These are phyloP conservation scores for Perognathus longimembris DNA, from an alignment of 2,113 vertebrate species.

Conservation along the genomic window DNA sequence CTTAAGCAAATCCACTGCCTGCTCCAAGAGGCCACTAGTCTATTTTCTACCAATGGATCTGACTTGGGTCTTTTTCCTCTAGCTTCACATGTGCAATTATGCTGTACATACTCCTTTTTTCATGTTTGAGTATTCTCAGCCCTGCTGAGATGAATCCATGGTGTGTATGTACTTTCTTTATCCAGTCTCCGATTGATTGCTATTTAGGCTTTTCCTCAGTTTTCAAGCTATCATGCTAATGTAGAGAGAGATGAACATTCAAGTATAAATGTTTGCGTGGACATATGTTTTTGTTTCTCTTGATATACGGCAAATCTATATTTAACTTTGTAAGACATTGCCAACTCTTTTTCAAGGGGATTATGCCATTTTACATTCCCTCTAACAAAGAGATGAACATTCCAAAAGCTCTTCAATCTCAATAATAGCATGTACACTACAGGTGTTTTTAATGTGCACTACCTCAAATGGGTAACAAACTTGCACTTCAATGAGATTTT, in stretches of 20 bases:
- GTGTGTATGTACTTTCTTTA: not conserved
- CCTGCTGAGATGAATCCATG: not conserved
- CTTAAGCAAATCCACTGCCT: not conserved
- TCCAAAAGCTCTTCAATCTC: not conserved
- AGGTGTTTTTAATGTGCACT: not conserved
- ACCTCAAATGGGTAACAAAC: not conserved
- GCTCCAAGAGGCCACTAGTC: not conserved
- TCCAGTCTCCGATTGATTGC: not conserved
- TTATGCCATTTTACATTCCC: not conserved
- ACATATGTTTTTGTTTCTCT: constrained; percentile 54
- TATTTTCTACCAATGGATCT: not conserved
- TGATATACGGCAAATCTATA: constrained; percentile 18
- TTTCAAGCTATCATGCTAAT: constrained; percentile 21
- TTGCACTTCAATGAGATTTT: not conserved
- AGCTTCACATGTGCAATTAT: not conserved
- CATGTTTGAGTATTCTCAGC: not conserved
- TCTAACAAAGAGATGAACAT: not conserved
- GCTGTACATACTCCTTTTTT: not conserved
- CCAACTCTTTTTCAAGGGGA: constrained; percentile 1
- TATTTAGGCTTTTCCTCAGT: not conserved
- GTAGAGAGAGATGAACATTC: constrained; percentile 16
- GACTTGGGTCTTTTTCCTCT: not conserved
- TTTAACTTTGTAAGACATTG: constrained; percentile 46
- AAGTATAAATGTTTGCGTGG: not conserved
- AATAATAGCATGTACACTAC: not conserved